Percentiles rank a stretch among this genome's conserved stretches.
Conservation (phyloP, 1,140 invertebrate species). For the Eriosoma lanigerum region DNA sequence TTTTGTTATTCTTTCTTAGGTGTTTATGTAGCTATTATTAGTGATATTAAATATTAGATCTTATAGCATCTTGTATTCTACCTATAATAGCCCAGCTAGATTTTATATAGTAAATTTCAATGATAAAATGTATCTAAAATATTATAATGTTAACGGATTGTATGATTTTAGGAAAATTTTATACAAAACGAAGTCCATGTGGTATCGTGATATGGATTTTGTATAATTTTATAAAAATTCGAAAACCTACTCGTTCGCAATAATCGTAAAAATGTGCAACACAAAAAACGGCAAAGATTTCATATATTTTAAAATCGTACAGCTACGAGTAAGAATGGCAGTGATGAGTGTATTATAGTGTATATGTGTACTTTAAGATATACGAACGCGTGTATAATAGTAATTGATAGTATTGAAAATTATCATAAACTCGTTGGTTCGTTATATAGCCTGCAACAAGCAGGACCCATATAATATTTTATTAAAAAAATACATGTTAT, state of each 20-base stretch:
- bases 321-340: background rate
- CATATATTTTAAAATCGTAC: background rate
- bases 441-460: background rate
- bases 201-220: background rate
- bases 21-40: too few species aligned
- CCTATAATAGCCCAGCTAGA: too few species aligned
- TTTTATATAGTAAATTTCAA: too few species aligned
- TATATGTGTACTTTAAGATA: background rate
- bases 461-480: background rate
- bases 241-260: conserved; percentile 2
- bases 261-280: background rate
- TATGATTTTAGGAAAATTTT: background rate
- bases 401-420: conserved; percentile 13
- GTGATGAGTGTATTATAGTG: too few species aligned
- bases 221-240: conserved; percentile 1
- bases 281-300: conserved; percentile 19
- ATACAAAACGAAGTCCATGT: too few species aligned
- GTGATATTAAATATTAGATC: too few species aligned
- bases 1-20: too few species aligned
- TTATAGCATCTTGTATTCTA: too few species aligned
- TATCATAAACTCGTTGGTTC: conserved; percentile 1
- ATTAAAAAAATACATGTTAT: background rate
- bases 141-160: too few species aligned
- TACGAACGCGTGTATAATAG: background rate
- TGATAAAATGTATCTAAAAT: too few species aligned